These are phyloP conservation scores for Chrysolina haemoptera DNA, from an alignment of 2,888 invertebrate genomes.

Conservation along the genomic window DNA sequence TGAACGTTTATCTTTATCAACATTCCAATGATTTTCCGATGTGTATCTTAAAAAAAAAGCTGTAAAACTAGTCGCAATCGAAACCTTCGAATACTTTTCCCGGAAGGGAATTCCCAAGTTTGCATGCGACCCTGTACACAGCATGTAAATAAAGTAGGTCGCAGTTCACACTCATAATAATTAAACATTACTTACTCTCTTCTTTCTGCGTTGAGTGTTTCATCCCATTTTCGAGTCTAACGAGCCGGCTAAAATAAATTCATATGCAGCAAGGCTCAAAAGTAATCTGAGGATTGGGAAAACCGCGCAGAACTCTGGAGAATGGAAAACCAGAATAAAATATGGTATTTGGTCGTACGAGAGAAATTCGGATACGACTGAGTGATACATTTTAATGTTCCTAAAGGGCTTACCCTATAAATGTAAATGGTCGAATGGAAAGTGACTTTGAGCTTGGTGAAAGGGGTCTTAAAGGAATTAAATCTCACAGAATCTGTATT, in stretches of 20 bases:
- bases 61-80: neutral
- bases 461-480: neutral
- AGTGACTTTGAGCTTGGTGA: neutral
- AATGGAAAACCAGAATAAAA: neutral
- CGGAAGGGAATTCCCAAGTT: neutral
- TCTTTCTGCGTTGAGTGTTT: slow-evolving; percentile 10
- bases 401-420: neutral
- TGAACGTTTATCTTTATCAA: no score
- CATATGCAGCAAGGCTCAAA: slow-evolving; percentile 10
- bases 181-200: slow-evolving; percentile 19
- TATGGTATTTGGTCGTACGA: neutral
- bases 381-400: slow-evolving; percentile 5
- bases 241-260: slow-evolving; percentile 13
- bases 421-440: neutral
- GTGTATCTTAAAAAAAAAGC: no score
- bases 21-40: no score
- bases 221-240: slow-evolving; percentile 18
- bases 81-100: neutral
- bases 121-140: neutral
- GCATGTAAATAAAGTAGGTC: neutral
- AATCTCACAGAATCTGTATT: neutral
- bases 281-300: slow-evolving; percentile 12
- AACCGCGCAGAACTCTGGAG: neutral
- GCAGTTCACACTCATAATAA: slow-evolving; percentile 15
- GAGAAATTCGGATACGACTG: neutral